Conservation (phyloP, 2,113 vertebrate genomes). For the Lathamus discolor region DNA sequence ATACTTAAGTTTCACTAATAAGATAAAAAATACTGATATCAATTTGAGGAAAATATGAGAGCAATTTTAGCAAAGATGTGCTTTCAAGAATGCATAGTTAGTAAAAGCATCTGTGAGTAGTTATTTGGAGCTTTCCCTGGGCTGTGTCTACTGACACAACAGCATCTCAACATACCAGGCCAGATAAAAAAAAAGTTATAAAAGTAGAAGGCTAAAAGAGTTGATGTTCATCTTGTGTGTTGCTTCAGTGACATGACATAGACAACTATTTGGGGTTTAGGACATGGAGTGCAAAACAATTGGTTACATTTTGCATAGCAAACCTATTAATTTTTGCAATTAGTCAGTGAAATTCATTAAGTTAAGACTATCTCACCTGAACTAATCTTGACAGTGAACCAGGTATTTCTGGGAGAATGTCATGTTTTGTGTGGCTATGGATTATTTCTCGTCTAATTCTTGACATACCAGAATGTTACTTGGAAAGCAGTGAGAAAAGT, state of each 20-base stretch:
- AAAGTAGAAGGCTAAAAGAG: not conserved
- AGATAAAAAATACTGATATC: not conserved
- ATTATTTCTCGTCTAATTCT: not conserved
- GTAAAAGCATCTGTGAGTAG: not conserved
- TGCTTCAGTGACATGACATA: not conserved
- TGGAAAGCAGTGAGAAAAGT: not conserved
- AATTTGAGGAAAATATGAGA: not conserved
- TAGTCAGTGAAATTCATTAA: not conserved
- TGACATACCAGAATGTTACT: not conserved
- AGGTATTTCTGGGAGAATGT: not conserved
- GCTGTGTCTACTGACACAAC: not conserved
- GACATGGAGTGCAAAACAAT: not conserved
- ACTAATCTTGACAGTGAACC: not conserved
- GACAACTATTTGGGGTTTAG: not conserved
- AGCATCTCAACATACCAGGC: not conserved
- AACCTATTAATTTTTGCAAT: not conserved
- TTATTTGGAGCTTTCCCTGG: not conserved
- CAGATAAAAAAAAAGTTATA: not conserved
- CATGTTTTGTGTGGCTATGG: not conserved
- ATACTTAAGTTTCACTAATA: not conserved
- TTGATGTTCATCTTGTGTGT: not conserved
- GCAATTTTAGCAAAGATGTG: not conserved
- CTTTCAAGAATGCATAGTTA: not conserved
- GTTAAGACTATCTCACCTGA: not conserved
- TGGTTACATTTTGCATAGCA: not conserved